Evolutionary conservation across 1,140 invertebrate species (phyloP).

Genomic region (Cephus cinctus): DNA sequence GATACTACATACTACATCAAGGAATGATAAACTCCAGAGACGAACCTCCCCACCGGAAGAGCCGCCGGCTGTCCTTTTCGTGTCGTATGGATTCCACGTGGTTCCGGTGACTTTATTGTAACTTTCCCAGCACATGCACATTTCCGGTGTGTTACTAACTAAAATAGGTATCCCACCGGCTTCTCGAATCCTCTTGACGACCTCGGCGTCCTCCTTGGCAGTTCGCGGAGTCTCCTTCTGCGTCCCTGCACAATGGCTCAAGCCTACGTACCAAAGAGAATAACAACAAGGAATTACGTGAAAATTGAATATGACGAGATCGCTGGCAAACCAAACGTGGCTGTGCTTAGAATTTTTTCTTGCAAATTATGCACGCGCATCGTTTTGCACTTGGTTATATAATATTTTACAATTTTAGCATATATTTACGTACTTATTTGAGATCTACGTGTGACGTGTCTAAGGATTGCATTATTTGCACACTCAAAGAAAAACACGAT

Average conservation of each 20-base stretch:
- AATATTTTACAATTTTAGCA: too few relatives aligned
- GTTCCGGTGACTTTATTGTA: conserved; percentile 84
- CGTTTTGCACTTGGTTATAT: too few relatives aligned
- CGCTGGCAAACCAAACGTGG: too few relatives aligned
- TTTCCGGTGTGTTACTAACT: conserved; percentile 90
- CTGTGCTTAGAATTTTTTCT: too few relatives aligned
- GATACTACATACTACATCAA: not conserved
- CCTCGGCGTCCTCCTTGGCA: conserved; percentile 70
- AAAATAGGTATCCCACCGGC: conserved; percentile 85
- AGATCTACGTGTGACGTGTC: too few relatives aligned
- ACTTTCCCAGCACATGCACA: conserved; percentile 89
- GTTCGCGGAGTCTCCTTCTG: conserved; percentile 52
- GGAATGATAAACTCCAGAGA: not conserved
- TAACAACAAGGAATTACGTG: too few relatives aligned
- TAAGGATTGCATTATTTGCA: too few relatives aligned
- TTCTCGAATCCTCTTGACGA: conserved; percentile 65
- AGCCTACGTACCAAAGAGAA: conserved; percentile 43
- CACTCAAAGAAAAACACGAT: too few relatives aligned
- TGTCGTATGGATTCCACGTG: conserved; percentile 88
- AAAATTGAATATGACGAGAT: too few relatives aligned
- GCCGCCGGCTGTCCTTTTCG: conserved; percentile 66
- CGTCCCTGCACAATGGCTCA: conserved; percentile 61
- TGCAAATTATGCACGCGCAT: too few relatives aligned
- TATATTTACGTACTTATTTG: too few relatives aligned
- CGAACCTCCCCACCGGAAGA: conserved; percentile 50